Evolutionary conservation across 2,797 vertebrate species (phyloP).

Genomic region (Rhinichthys osculus): DNA sequence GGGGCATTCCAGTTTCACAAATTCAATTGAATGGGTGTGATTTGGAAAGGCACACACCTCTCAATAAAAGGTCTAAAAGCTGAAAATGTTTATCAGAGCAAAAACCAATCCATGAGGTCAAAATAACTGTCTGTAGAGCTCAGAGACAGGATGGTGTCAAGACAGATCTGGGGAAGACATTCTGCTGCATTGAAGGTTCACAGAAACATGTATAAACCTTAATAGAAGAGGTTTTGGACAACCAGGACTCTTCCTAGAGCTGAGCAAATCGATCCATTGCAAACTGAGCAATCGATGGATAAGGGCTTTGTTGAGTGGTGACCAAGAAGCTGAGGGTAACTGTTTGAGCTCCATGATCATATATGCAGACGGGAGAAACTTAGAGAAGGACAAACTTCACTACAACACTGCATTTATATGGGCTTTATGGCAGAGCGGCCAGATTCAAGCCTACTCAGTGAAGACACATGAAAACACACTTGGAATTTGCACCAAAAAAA

Average conservation of each 20-base stretch:
- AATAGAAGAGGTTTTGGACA: background rate
- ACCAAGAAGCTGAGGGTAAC: background rate
- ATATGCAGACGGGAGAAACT: background rate
- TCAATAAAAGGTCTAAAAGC: background rate
- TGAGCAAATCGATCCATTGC: background rate
- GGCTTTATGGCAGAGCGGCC: too few species aligned
- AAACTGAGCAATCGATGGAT: background rate
- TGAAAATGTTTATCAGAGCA: background rate
- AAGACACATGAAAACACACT: background rate
- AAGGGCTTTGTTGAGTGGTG: background rate
- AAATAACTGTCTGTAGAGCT: background rate
- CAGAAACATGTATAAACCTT: background rate
- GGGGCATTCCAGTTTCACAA: background rate
- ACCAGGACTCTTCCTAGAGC: background rate
- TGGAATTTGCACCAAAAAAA: background rate
- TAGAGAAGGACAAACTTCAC: background rate
- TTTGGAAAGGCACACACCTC: background rate
- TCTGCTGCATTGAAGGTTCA: background rate
- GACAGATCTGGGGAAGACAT: background rate
- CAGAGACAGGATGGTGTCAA: background rate
- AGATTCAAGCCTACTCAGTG: background rate
- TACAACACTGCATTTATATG: background rate
- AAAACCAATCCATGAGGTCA: background rate
- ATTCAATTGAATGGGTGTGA: background rate
- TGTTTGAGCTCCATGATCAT: background rate